These are phyloP conservation scores for Melangyna quadrimaculata DNA, from an alignment of 2,888 invertebrate genomes.

Conservation along the genomic window DNA sequence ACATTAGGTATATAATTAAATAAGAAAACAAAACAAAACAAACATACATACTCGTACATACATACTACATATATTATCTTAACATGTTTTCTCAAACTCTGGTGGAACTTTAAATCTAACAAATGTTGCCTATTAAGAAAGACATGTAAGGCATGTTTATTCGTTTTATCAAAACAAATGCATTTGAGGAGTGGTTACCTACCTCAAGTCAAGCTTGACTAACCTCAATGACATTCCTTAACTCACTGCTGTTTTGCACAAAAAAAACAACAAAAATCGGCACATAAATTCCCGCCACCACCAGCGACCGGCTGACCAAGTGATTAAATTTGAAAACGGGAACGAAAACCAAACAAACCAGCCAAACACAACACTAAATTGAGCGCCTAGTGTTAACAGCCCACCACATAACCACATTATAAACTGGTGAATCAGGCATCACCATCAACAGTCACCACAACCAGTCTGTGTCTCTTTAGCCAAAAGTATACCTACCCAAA, in stretches of 20 bases:
- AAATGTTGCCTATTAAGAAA: too few species aligned
- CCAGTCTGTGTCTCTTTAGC: neutral
- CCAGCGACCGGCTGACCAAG: neutral
- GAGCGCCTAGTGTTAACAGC: neutral
- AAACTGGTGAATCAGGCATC: neutral
- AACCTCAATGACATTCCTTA: neutral
- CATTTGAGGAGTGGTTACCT: neutral
- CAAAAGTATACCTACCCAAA: neutral
- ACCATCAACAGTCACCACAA: neutral
- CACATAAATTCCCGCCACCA: slow-evolving; percentile 7
- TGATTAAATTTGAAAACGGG: slow-evolving; percentile 10
- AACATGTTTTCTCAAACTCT: too few species aligned
- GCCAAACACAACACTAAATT: slow-evolving; percentile 16
- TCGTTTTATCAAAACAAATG: neutral
- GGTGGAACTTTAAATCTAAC: too few species aligned
- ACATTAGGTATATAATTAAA: neutral
- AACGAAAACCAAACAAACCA: slow-evolving; percentile 28
- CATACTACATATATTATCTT: too few species aligned
- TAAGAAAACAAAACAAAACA: too few species aligned
- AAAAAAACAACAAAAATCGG: neutral
- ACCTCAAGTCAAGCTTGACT: neutral
- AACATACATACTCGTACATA: too few species aligned
- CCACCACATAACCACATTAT: neutral
- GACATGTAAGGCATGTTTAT: too few species aligned
- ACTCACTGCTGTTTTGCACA: neutral